phyloP scores from a whole-genome alignment of 2,888 invertebrate species.

The Oligia latruncula region DNA sequence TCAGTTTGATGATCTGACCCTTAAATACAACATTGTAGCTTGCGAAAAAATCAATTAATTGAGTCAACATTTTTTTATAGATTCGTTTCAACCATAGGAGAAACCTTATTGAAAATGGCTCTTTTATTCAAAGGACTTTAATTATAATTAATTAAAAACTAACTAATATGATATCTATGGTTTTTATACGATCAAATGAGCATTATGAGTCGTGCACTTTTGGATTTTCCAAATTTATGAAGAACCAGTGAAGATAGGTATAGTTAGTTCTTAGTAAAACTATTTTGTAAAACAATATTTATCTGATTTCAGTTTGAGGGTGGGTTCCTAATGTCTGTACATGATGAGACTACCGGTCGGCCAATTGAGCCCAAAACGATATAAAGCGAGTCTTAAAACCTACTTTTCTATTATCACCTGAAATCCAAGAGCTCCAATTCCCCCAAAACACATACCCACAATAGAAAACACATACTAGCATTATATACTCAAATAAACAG shows the following conservation, averaged over 20 bases:
- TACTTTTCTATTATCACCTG: not conserved
- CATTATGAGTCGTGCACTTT: no score
- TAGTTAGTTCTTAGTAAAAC: not conserved
- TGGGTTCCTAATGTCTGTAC: not conserved
- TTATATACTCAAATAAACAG: conserved; percentile 60
- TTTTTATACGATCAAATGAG: no score
- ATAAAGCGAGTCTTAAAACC: not conserved
- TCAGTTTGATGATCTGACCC: no score
- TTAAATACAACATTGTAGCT: no score
- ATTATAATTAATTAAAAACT: no score
- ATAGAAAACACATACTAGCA: conserved; percentile 42
- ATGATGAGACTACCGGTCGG: not conserved
- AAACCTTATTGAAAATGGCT: no score
- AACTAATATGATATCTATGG: no score
- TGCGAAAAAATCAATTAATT: no score
- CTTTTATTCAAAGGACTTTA: no score
- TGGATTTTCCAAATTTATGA: not conserved
- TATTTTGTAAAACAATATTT: not conserved
- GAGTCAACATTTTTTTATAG: no score
- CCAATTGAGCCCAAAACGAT: no score
- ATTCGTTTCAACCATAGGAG: no score
- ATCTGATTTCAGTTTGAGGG: not conserved
- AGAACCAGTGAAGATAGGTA: not conserved
- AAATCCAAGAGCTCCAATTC: not conserved
- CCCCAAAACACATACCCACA: conserved; percentile 6